Evolutionary conservation across 1,140 invertebrate species (phyloP).

Genomic region (Nasonia giraulti): DNA sequence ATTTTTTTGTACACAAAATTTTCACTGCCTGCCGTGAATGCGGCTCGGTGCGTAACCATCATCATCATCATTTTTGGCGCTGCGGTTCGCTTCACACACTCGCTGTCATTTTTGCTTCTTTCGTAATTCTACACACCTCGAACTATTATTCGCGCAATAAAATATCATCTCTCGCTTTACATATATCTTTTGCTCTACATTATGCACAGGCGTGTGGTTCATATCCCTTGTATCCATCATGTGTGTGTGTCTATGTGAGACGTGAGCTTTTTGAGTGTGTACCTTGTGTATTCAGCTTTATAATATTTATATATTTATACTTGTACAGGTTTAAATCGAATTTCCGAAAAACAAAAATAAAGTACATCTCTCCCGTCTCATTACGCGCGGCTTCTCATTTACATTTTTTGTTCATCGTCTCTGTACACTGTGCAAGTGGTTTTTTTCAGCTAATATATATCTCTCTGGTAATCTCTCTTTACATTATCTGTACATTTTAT

Average conservation of each 20-base stretch:
- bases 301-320: not conserved
- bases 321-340: conserved; percentile 39
- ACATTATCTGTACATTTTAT: conserved; percentile 45
- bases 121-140: not conserved
- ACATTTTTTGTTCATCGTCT: conserved; percentile 15
- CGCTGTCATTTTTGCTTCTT: not conserved
- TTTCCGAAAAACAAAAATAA: conserved; percentile 46
- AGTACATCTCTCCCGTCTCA: conserved; percentile 20
- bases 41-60: not conserved
- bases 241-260: not conserved
- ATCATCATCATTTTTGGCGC: conserved; percentile 19
- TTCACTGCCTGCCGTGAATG: conserved; percentile 21
- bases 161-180: conserved; percentile 17
- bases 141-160: conserved; percentile 14
- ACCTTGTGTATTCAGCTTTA: not conserved
- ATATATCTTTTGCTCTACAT: not conserved
- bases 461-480: conserved; percentile 22
- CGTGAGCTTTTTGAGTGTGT: not conserved
- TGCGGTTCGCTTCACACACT: conserved; percentile 30
- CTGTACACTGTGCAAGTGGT: conserved; percentile 24
- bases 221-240: not conserved
- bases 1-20: conserved; percentile 48
- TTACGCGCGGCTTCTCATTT: not conserved
- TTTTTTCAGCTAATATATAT: conserved; percentile 25
- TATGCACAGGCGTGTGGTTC: conserved; percentile 28